A percentile compares a stretch with the other conserved stretches of the same genome.
Evolutionary conservation across 2,888 invertebrate species (phyloP).

Genomic region (Aspidiotus destructor): DNA sequence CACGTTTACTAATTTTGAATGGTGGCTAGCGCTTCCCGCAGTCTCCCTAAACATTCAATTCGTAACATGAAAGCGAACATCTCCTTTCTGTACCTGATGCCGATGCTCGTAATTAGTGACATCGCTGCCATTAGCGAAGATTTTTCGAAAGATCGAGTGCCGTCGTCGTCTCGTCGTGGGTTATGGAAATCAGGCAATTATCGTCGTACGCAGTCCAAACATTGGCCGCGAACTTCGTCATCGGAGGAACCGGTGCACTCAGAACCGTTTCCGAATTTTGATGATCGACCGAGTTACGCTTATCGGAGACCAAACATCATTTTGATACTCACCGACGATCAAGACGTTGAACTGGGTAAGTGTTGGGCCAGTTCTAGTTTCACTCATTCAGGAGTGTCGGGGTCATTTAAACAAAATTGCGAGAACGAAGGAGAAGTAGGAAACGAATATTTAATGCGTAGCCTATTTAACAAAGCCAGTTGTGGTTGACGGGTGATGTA

Average conservation of each 20-base stretch:
- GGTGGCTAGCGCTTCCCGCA: too few relatives aligned
- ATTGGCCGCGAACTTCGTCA: background rate
- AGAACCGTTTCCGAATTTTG: background rate
- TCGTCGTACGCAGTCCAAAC: background rate
- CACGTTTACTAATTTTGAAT: too few relatives aligned
- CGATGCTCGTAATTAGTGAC: background rate
- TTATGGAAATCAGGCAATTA: background rate
- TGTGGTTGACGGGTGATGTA: too few relatives aligned
- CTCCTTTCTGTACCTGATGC: background rate
- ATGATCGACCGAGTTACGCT: background rate
- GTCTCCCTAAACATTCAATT: too few relatives aligned
- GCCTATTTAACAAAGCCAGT: too few relatives aligned
- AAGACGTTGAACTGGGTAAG: constrained; percentile 83
- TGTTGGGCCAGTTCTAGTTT: constrained; percentile 18
- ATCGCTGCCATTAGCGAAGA: background rate
- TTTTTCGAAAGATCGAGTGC: background rate
- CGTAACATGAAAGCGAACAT: background rate
- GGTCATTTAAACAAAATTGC: too few relatives aligned
- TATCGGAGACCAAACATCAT: constrained; percentile 80
- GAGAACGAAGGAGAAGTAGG: too few relatives aligned
- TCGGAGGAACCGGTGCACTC: background rate
- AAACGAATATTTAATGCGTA: too few relatives aligned
- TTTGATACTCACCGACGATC: constrained; percentile 93
- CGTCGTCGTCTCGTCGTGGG: background rate
- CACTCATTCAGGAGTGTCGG: too few relatives aligned